Base-by-base conservation (phyloP, 2,113 vertebrate genomes). In the Corythoichthys haematopterus region DNA sequence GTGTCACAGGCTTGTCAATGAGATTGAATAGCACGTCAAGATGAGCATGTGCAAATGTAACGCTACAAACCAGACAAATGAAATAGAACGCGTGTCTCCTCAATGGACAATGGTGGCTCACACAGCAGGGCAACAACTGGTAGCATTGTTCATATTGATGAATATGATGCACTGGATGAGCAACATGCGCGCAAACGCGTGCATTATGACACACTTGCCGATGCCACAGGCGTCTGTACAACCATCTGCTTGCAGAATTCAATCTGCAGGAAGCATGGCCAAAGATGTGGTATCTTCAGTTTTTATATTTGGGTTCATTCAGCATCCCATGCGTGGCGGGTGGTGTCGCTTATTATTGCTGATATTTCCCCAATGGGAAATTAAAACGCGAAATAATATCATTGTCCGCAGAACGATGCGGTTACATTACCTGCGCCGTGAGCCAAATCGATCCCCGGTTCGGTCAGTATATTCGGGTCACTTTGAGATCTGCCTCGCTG, bases 401-500 rank as follows among this genome's bases (percentile, higher is more conserved):
- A 48, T 2, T 35, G 36, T 14, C 55, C 55, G 5, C 3, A 36
- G 33, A 57, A 57, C 33, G 33, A 13, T 52, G 71, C 51, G 53
- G 55, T 52, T 65, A 2, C 64, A 82, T 91, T 94, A 97, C 95
- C 95, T 95, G 93, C 76, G 83, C 70, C 85, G 85, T 93, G 91
- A 69, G 89, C 84, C 78, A 93, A 83, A 85, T 91, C 93, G 55
- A 93, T 86, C 79, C 86, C 86, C 80, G 93, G 84, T 75, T 96
- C 95, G 45, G 90, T 90, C 85, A 96, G 93, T 91, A 94, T 93
- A 93, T 91, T 98, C 90, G 95, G 95, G 93, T 98, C 95, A 91
- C 95, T 98, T 91, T 96, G 95, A 83, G 95, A 98, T 90, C 95
- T 93, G 92, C 93, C 94, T 93, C 95, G 88, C 46, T 95, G 93